Base-by-base conservation (phyloP, 1,140 invertebrate species). In the Drosophila athabasca region DNA sequence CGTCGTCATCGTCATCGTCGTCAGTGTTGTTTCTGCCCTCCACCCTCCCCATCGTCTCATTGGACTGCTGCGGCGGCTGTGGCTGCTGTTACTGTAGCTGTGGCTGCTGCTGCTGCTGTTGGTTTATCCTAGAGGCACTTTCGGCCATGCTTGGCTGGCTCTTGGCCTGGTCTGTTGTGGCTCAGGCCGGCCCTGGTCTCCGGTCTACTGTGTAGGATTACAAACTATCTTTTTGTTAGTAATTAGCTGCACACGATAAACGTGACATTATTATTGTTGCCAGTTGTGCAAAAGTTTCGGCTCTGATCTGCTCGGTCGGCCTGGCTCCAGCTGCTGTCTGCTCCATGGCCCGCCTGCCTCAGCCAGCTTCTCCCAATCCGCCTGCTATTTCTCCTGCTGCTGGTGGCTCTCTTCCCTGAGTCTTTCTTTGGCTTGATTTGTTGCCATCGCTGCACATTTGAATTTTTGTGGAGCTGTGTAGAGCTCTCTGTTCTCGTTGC, bases 161-260 rank as follows among this genome's bases (percentile, higher is more conserved):
- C 57, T 75, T 64, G 53, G 43, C 52, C 48, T 61, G 61, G 50
- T 60, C 52, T 22, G 48, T 46, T 41, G 39, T 53, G 11, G 11
- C 35, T 11, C 9, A 9, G 11, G 11, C 11, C 35, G 8, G 11
- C 3, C 11, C 35, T 8, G 35, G 9, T 48, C 52, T 7, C 55
- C 43, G 29, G 50, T 44, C 59, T 59, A 13, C 41, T 81, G 78
- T 76, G 79, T 68, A 78, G 82, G 82, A 87, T 87, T 88, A 87
- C 83, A 87, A 87, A 87, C 83, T 87, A 87, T 87, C 83, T 87
- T 87, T 87, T 88, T 87, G 83, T 87, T 87, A 88, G 83, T 87
- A 87, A 87, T 87, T 87, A 87, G 83, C 83, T 87, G 83, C 83
- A 87, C 83, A 87, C 83, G 83, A 87, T 88, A 87, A 87, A 87